Conservation (phyloP, 1,140 invertebrate species). For the Heliothis virescens region DNA sequence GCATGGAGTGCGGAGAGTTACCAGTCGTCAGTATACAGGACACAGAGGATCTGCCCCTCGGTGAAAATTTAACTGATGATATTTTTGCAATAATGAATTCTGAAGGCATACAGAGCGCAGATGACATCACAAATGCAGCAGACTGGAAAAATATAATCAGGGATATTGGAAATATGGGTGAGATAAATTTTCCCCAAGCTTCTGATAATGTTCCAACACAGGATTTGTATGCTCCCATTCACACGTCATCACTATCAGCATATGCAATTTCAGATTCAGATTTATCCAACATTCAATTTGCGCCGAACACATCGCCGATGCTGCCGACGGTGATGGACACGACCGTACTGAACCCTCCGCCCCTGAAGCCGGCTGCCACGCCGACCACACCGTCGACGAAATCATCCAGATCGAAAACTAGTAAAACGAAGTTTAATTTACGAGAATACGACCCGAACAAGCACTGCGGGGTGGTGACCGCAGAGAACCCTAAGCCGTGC, state of each 20-base stretch:
- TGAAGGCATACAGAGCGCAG: constrained; percentile 82
- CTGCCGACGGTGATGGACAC: constrained; percentile 70
- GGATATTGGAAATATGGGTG: constrained; percentile 81
- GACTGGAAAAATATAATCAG: constrained; percentile 85
- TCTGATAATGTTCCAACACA: constrained; percentile 69
- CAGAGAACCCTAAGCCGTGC: constrained; percentile 90
- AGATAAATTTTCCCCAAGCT: constrained; percentile 78
- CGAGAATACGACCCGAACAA: constrained; percentile 93
- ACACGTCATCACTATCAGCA: constrained; percentile 62
- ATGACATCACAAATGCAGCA: constrained; percentile 79
- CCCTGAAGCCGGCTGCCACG: constrained; percentile 65
- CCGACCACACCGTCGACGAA: constrained; percentile 69
- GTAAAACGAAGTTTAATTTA: constrained; percentile 88
- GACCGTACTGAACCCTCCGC: constrained; percentile 65
- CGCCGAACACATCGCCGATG: constrained; percentile 70
- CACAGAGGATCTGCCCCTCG: constrained; percentile 78
- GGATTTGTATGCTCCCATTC: constrained; percentile 72
- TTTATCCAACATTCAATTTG: constrained; percentile 74
- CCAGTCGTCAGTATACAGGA: constrained; percentile 85
- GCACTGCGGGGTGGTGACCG: constrained; percentile 92
- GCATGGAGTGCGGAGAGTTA: constrained; percentile 79
- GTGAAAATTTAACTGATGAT: constrained; percentile 82
- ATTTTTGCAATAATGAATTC: constrained; percentile 85
- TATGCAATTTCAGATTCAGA: constrained; percentile 76
- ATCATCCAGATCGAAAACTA: constrained; percentile 84